Evolutionary conservation across 1,140 invertebrate genomes (phyloP).

Genomic region (Drosophila equinoxialis): DNA sequence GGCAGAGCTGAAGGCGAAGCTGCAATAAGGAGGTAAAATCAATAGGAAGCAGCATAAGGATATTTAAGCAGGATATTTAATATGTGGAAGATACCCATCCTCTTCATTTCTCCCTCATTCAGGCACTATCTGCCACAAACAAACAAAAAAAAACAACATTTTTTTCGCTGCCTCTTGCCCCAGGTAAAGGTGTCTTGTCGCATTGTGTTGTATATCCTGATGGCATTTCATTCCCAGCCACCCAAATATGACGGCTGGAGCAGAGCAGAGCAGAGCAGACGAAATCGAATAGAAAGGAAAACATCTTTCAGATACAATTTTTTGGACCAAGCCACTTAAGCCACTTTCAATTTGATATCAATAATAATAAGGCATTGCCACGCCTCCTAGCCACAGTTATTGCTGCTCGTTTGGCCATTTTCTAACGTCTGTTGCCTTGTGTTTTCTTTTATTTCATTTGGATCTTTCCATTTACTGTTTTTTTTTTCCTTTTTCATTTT

Average conservation of each 20-base stretch:
- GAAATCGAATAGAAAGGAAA: conserved; percentile 6
- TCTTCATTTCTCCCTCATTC: too few species aligned
- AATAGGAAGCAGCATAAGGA: conserved; percentile 66
- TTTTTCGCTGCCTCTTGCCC: conserved; percentile 20
- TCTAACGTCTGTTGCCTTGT: conserved; percentile 57
- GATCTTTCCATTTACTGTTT: conserved; percentile 17
- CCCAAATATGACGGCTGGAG: conserved; percentile 18
- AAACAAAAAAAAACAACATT: background rate
- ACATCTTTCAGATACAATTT: conserved; percentile 13
- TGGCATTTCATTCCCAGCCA: conserved; percentile 22
- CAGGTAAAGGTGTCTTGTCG: conserved; percentile 7
- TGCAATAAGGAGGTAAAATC: conserved; percentile 51
- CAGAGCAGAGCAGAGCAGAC: background rate
- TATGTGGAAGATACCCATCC: conserved; percentile 36
- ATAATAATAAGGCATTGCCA: conserved; percentile 32
- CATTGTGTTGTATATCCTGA: conserved; percentile 35
- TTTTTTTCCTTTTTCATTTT: conserved; percentile 29
- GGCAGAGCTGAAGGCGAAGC: conserved; percentile 5
- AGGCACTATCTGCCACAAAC: background rate
- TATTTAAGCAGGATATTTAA: conserved; percentile 81
- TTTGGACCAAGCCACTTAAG: conserved; percentile 54
- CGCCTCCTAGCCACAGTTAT: background rate
- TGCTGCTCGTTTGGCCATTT: conserved; percentile 15
- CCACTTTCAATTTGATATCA: conserved; percentile 62
- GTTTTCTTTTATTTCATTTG: conserved; percentile 35